Percentiles rank a stretch among this genome's conserved stretches.
phyloP scores from a whole-genome alignment of 2,113 vertebrate genomes.

The Tyrannus savana region DNA sequence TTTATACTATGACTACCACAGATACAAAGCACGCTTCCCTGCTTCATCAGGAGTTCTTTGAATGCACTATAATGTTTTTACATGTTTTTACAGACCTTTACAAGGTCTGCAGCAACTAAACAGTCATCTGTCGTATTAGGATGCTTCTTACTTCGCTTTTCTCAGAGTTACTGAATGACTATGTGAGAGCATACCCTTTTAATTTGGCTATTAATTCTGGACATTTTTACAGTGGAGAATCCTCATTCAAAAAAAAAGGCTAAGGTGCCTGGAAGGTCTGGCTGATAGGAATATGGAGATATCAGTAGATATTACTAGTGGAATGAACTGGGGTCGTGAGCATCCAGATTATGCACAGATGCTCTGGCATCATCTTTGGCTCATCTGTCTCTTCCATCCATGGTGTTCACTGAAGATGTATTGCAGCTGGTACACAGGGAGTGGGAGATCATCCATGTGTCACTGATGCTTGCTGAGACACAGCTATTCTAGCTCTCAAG shows the following conservation, averaged over 20 bases:
- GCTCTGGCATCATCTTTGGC: not conserved
- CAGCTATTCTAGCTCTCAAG: not conserved
- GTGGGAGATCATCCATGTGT: not conserved
- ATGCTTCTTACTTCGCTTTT: not conserved
- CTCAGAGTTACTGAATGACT: not conserved
- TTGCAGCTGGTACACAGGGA: not conserved
- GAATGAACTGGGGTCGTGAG: not conserved
- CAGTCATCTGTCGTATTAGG: not conserved
- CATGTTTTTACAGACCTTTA: not conserved
- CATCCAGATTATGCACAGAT: not conserved
- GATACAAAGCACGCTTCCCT: fast-evolving
- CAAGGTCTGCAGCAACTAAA: not conserved
- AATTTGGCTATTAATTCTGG: not conserved
- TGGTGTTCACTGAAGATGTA: not conserved
- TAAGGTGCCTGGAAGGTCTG: not conserved
- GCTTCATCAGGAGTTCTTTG: not conserved
- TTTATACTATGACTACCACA: not conserved
- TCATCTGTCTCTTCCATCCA: not conserved
- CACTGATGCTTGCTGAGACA: not conserved
- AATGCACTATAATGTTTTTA: not conserved
- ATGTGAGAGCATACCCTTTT: not conserved
- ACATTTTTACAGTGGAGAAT: not conserved
- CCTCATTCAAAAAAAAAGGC: not conserved
- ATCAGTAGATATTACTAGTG: not conserved
- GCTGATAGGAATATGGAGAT: not conserved